Evolutionary conservation across 2,888 invertebrate species (phyloP), one percentile per base, ranked within the genome.

Genomic region (Coleophora deauratella): DNA sequence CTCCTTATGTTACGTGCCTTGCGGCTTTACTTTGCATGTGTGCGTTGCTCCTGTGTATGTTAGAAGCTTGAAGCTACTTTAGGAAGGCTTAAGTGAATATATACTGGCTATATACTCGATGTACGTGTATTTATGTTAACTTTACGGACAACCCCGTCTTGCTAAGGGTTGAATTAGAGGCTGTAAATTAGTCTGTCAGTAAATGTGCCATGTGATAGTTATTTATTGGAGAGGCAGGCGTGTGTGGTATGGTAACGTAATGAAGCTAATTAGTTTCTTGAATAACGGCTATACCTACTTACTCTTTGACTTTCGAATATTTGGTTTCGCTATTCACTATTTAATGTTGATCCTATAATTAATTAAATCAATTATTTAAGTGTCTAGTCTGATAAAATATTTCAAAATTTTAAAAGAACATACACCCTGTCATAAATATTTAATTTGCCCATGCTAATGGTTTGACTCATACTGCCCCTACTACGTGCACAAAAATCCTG

Each of bases 1-100:
- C 85, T 84, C 84, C 85, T 85, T 85, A 85, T 81, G 85, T 82
- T 85, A 82, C 85, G 85, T 84, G 82, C 85, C 84, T 82, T 85
- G 84, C 80, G 85, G 85, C 82, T 84, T 84, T 79, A 59, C 57
- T 59, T 42, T 63, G 57, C 49, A 56, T 78, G 80, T 82, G 81
- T 80, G 81, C 45, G 79, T 67, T 11, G 30, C 42, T 45, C 43
- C 43, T 43, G 54, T 60, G 58, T 68, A 62, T 62, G 56, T 48
- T 47, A 21, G 21, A 21, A 21, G 21, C 21, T 21, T 56, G 60
- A 52, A 66, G 72, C 72, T 76, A 78, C 76, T 77, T 77, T 75
- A 56, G 71, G 73, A 77, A 79, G 79, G 84, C 80, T 84, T 81
- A 81, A 79, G 75, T 66, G 66, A 60, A 72, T 74, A 70, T 64